Evolutionary conservation across 2,113 vertebrate species (phyloP).

Genomic region (Chaenogobius annularis): DNA sequence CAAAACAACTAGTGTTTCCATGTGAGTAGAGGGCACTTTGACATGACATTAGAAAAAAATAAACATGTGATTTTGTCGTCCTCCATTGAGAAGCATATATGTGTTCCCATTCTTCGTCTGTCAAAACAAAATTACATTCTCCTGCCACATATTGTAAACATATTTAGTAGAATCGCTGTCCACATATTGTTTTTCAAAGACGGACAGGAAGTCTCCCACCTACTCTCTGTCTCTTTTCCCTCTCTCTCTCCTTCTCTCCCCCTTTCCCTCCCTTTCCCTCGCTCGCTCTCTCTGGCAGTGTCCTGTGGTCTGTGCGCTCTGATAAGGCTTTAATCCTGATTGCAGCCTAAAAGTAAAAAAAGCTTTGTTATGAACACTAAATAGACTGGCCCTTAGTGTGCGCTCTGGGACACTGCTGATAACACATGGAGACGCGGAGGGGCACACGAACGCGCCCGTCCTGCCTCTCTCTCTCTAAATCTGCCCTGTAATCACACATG

Average conservation of each 20-base stretch:
- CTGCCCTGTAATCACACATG: conserved; percentile 28
- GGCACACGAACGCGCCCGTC: conserved; percentile 15
- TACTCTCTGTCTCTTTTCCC: neutral
- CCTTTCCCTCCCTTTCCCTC: conserved; percentile 24
- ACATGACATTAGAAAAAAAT: no score
- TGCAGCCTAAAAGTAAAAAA: conserved; percentile 74
- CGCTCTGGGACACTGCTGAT: conserved; percentile 75
- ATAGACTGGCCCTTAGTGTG: conserved; percentile 77
- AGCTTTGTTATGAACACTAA: conserved; percentile 79
- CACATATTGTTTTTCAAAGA: conserved; percentile 11
- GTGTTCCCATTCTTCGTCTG: no score
- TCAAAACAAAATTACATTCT: no score
- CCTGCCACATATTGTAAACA: no score
- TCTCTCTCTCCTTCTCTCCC: conserved; percentile 19
- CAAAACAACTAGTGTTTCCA: no score
- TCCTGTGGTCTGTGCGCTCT: conserved; percentile 74
- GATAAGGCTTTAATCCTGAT: conserved; percentile 79
- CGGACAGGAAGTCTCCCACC: conserved; percentile 3
- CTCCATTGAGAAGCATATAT: no score
- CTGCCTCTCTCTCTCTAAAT: conserved; percentile 12
- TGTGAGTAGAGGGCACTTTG: no score
- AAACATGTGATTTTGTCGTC: no score
- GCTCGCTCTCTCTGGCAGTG: conserved; percentile 55
- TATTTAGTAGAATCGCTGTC: neutral
- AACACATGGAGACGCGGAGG: conserved; percentile 57